phyloP scores from a whole-genome alignment of 2,888 invertebrate species.

The Dynastes grantii region DNA sequence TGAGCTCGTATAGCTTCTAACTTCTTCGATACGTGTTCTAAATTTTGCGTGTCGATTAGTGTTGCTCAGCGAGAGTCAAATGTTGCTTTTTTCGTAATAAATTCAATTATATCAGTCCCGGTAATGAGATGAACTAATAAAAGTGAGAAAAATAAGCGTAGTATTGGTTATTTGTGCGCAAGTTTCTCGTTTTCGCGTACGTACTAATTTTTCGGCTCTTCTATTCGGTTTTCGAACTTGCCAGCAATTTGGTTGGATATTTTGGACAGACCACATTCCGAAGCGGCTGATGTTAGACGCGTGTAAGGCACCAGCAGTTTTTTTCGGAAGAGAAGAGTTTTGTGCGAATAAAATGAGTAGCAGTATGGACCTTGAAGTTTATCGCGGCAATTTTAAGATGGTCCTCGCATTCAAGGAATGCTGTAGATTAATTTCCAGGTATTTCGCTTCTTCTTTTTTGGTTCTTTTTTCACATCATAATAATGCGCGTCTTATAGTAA shows the following conservation, averaged over 20 bases:
- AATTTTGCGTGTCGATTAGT: conserved; percentile 12
- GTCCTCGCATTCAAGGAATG: conserved; percentile 49
- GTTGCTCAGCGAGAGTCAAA: not conserved
- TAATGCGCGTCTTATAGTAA: too few species aligned
- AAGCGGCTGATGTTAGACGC: not conserved
- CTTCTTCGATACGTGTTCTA: conserved; percentile 6
- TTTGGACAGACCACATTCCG: not conserved
- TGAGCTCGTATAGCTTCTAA: conserved; percentile 28
- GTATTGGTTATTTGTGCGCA: conserved; percentile 18
- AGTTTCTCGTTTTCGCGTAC: conserved; percentile 11
- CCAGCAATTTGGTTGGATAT: not conserved
- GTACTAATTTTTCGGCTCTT: conserved; percentile 14
- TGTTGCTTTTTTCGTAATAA: conserved; percentile 5
- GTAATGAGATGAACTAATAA: conserved; percentile 27
- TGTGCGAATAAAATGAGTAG: conserved; percentile 32
- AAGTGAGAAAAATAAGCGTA: conserved; percentile 23
- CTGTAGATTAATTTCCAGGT: conserved; percentile 50
- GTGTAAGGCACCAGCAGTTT: too few species aligned
- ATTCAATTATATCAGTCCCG: conserved; percentile 34
- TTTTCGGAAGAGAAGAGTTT: not conserved
- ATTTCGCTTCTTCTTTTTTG: conserved; percentile 1
- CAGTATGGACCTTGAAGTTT: conserved; percentile 44
- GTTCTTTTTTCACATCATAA: not conserved
- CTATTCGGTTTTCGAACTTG: not conserved
- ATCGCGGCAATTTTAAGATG: conserved; percentile 51